A percentile compares a stretch with the other conserved stretches of the same genome.
Conservation (phyloP, 1,140 invertebrate species). For the Pseudomyrmex gracilis region DNA sequence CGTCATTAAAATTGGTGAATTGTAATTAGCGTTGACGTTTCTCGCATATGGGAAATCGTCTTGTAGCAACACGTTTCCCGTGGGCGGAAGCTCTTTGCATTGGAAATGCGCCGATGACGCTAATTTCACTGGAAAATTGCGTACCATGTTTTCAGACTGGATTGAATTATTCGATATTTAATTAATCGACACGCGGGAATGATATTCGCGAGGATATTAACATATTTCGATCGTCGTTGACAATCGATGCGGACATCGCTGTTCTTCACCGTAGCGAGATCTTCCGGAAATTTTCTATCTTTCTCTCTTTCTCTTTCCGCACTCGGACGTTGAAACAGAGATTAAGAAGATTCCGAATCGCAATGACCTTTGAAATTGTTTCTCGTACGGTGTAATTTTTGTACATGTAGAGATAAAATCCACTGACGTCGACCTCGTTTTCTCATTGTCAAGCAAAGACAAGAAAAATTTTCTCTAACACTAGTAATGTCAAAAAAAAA, state of each 20-base stretch:
- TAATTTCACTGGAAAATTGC: slow-evolving; percentile 17
- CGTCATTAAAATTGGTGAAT: too few species aligned
- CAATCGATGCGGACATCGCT: too few species aligned
- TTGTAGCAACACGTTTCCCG: neutral
- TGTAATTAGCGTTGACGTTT: neutral
- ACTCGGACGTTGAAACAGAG: neutral
- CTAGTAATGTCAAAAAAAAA: neutral
- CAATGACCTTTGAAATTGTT: slow-evolving; percentile 26
- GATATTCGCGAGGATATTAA: too few species aligned
- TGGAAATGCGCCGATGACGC: neutral
- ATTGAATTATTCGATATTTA: slow-evolving; percentile 42
- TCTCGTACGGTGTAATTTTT: neutral
- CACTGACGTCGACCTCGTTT: slow-evolving; percentile 17
- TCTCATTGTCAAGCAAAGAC: slow-evolving; percentile 10
- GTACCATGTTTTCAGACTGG: neutral
- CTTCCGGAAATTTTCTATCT: too few species aligned
- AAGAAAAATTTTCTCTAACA: neutral
- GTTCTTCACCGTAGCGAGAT: too few species aligned
- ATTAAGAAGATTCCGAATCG: slow-evolving; percentile 7
- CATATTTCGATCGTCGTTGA: too few species aligned
- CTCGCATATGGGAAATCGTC: neutral
- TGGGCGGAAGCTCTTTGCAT: neutral
- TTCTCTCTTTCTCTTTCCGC: too few species aligned
- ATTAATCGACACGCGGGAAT: neutral
- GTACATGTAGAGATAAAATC: slow-evolving; percentile 1